Conservation (phyloP, 2,113 vertebrate genomes). For the Aptenodytes patagonicus region DNA sequence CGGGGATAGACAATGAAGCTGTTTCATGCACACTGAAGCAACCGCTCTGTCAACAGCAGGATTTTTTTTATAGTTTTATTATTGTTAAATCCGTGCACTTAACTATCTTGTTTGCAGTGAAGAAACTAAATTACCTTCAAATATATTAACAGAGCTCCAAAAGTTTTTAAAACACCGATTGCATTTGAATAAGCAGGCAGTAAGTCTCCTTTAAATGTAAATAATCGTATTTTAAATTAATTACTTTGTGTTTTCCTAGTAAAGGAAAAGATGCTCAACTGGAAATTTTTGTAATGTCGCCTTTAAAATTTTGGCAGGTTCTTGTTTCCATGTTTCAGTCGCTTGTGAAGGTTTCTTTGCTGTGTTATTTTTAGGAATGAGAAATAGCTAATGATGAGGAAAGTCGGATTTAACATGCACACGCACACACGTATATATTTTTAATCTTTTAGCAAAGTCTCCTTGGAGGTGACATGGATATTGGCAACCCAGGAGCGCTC, state of each 20-base stretch:
- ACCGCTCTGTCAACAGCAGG: not conserved
- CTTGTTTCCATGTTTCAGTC: not conserved
- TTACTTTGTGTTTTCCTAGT: not conserved
- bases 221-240: not conserved
- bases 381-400: not conserved
- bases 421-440: conserved; percentile 8
- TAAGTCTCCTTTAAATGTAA: not conserved
- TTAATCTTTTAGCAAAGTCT: conserved; percentile 79
- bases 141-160: not conserved
- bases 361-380: conserved; percentile 32
- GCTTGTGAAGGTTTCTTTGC: not conserved
- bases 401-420: not conserved
- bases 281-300: not conserved
- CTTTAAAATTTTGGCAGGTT: not conserved
- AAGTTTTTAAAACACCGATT: not conserved
- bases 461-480: conserved; percentile 89
- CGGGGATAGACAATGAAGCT: not conserved
- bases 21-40: not conserved
- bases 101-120: not conserved
- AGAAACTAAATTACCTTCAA: not conserved
- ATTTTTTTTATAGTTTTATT: not conserved
- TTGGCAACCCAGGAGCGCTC: conserved; percentile 89
- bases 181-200: not conserved
- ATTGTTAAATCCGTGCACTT: not conserved
- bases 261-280: not conserved